Evolutionary conservation across 2,888 invertebrate genomes (phyloP).

Genomic region (Penaeus monodon): DNA sequence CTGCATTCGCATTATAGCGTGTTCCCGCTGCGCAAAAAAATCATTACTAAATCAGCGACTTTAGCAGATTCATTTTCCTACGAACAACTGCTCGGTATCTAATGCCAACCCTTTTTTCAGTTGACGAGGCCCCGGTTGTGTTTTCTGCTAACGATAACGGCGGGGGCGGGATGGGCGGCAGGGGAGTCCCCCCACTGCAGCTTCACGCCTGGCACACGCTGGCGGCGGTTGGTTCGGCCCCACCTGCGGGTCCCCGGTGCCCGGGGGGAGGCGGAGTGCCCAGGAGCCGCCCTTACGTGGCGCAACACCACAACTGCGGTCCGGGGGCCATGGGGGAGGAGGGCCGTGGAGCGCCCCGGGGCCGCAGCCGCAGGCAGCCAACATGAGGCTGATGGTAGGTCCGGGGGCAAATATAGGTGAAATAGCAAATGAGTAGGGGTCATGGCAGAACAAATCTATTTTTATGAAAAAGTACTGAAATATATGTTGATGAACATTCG

Average conservation of each 20-base stretch:
- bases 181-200: conserved; percentile 60
- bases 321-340: conserved; percentile 65
- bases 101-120: conserved; percentile 15
- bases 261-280: conserved; percentile 35
- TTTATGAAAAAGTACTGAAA: too few species aligned
- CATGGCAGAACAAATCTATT: too few species aligned
- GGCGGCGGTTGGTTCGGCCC: conserved; percentile 49
- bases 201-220: conserved; percentile 62
- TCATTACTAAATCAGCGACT: too few species aligned
- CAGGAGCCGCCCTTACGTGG: conserved; percentile 59
- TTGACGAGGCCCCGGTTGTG: conserved; percentile 49
- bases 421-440: too few species aligned
- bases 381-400: conserved; percentile 66
- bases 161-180: conserved; percentile 17
- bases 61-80: too few species aligned
- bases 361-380: conserved; percentile 66
- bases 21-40: too few species aligned
- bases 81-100: neutral
- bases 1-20: too few species aligned
- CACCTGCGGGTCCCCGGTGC: conserved; percentile 55
- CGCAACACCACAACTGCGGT: conserved; percentile 66
- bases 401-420: too few species aligned
- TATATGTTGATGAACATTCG: too few species aligned
- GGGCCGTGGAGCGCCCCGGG: conserved; percentile 60
- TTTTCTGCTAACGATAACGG: conserved; percentile 22